Conservation (phyloP, 2,888 invertebrate species). For the Limnephilus marmoratus region DNA sequence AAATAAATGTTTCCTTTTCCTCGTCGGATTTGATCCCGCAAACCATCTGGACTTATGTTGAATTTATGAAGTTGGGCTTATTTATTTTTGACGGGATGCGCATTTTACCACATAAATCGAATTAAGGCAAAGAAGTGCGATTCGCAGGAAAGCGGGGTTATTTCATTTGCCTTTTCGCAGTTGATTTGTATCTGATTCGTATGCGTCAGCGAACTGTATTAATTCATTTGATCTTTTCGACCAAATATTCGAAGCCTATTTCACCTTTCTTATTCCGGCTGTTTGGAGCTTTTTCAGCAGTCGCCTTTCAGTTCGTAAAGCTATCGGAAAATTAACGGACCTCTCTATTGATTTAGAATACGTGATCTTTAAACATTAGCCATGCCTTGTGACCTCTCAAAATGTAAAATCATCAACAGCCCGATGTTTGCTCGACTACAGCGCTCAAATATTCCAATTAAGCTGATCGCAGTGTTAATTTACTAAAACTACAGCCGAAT, state of each 20-base stretch:
- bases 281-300: neutral
- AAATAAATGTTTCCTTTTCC: neutral
- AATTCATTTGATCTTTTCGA: neutral
- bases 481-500: slow-evolving; percentile 28
- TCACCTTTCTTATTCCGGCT: neutral
- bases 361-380: neutral
- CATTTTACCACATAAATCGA: neutral
- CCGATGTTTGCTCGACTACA: neutral
- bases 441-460: slow-evolving; percentile 14
- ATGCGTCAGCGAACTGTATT: neutral
- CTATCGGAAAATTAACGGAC: neutral
- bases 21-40: neutral
- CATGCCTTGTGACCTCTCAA: neutral
- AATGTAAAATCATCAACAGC: neutral
- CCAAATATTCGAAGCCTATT: neutral
- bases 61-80: neutral
- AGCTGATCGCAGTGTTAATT: slow-evolving; percentile 33
- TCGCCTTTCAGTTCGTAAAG: neutral
- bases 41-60: too few relatives aligned
- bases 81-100: neutral
- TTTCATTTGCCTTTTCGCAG: neutral
- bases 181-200: neutral
- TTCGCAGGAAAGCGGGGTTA: neutral
- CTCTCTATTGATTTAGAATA: neutral
- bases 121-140: neutral